Evolutionary conservation across 2,888 invertebrate species (phyloP).

Genomic region (Lycophotia porphyrea): DNA sequence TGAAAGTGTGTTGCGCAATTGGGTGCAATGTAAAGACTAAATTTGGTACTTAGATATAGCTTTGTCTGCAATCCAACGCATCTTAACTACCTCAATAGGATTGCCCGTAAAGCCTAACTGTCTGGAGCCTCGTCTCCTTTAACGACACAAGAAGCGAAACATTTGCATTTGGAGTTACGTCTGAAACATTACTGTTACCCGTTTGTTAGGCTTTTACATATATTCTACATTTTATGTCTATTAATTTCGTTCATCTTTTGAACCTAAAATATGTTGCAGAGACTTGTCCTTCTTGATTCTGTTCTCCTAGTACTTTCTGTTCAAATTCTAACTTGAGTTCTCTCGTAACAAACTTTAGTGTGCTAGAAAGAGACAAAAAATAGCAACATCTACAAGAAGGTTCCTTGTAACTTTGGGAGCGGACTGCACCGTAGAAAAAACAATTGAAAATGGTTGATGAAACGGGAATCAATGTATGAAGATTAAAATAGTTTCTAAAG

Average conservation of each 20-base stretch:
- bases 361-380: no score
- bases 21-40: neutral
- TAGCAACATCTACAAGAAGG: no score
- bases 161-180: constrained; percentile 8
- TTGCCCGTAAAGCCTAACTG: constrained; percentile 20
- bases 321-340: no score
- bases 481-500: no score
- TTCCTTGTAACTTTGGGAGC: no score
- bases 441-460: no score
- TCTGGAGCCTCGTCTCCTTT: constrained; percentile 3
- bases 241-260: neutral
- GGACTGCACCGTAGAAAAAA: no score
- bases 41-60: neutral
- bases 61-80: constrained; percentile 4
- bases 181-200: neutral
- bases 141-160: neutral
- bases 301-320: no score
- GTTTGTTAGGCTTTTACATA: no score
- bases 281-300: neutral
- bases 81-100: constrained; percentile 6
- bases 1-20: neutral
- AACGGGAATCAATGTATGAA: no score
- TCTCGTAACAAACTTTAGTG: no score
- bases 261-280: neutral
- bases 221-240: neutral